Evolutionary conservation across 1,140 invertebrate genomes (phyloP).

Genomic region (Heliconius congener): DNA sequence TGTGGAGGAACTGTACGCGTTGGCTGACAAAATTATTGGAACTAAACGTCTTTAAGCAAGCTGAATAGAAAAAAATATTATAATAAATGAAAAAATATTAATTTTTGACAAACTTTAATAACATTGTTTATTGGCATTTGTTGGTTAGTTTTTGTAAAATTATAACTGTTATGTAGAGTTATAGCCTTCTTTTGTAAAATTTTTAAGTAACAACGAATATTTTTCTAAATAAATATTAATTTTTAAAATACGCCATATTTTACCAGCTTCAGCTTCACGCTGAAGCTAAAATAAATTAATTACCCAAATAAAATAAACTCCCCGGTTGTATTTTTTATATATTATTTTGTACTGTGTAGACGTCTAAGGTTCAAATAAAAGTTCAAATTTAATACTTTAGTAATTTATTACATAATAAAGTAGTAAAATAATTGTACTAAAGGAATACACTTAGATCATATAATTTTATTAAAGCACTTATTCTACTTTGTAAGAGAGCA

Average conservation of each 20-base stretch:
- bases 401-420: conserved; percentile 16
- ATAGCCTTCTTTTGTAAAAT: background rate
- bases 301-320: background rate
- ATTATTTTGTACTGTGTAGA: background rate
- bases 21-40: conserved; percentile 84
- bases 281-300: background rate
- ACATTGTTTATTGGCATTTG: background rate
- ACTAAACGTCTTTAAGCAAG: conserved; percentile 59
- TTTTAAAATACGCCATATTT: background rate
- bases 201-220: background rate
- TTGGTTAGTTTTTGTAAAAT: background rate
- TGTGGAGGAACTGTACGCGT: conserved; percentile 84
- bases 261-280: background rate
- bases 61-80: background rate
- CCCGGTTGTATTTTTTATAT: too few relatives aligned
- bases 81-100: background rate
- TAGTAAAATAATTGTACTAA: conserved; percentile 26
- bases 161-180: background rate
- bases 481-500: conserved; percentile 16
- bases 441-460: conserved; percentile 13
- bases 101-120: conserved; percentile 2
- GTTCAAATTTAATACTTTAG: conserved; percentile 19
- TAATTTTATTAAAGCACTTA: conserved; percentile 11
- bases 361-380: conserved; percentile 1
- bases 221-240: background rate